Evolutionary conservation across 2,797 vertebrate species (phyloP).

Genomic region (Xiphophorus birchmanni): DNA sequence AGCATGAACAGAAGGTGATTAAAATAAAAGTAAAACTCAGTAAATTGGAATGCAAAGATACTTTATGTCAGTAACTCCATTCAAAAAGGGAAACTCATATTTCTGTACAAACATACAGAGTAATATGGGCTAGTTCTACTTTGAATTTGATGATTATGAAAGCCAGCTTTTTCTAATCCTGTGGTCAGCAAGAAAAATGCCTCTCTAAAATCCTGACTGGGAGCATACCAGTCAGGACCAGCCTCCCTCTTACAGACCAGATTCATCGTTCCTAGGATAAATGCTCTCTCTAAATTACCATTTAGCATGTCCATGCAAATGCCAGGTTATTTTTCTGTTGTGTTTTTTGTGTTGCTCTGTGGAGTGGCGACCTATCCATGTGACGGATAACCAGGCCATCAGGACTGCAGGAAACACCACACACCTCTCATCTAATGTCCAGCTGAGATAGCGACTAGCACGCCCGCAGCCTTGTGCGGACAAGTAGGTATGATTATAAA

Average conservation of each 20-base stretch:
- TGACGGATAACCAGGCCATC: background rate
- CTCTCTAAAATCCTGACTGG: background rate
- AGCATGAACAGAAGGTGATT: constrained; percentile 24
- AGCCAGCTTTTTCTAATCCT: background rate
- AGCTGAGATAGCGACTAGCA: background rate
- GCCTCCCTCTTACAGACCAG: background rate
- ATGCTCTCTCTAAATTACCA: background rate
- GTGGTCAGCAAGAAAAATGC: background rate
- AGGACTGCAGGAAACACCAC: background rate
- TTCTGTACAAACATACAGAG: no score
- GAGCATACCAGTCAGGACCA: background rate
- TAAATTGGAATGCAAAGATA: background rate
- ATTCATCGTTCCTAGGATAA: background rate
- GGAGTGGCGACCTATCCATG: background rate
- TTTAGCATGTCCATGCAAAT: background rate
- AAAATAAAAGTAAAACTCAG: background rate
- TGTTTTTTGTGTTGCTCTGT: background rate
- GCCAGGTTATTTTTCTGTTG: background rate
- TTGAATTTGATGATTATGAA: background rate
- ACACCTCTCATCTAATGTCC: background rate
- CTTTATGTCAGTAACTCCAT: background rate
- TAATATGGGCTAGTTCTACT: background rate
- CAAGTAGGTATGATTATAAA: background rate
- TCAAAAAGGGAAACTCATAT: background rate
- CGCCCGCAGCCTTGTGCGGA: background rate